phyloP scores from a whole-genome alignment of 2,113 vertebrate species.

The Tragelaphus buxtoni region DNA sequence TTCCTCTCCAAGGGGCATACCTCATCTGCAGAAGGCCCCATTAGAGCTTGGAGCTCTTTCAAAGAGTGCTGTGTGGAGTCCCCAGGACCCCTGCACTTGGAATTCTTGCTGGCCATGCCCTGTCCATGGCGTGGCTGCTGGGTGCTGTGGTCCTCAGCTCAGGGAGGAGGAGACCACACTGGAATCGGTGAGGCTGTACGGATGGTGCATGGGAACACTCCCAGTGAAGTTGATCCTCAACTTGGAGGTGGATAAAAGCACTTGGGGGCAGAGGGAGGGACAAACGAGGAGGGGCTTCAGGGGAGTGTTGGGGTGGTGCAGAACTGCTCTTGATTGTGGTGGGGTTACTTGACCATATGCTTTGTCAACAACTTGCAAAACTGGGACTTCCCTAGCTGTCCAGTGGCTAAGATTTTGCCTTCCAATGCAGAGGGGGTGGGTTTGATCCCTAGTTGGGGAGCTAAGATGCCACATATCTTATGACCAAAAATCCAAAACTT shows the following conservation, averaged over 20 bases:
- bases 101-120: no score
- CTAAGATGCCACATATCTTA: background rate
- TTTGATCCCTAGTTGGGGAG: background rate
- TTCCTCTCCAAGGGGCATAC: fast-evolving
- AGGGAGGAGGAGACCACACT: fast-evolving
- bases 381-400: background rate
- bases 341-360: background rate
- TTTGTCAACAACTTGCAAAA: background rate
- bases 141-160: background rate
- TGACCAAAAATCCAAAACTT: background rate
- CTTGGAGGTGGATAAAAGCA: background rate
- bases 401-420: background rate
- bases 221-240: background rate
- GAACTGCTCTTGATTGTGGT: background rate
- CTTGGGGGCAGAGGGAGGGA: background rate
- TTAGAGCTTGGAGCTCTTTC: background rate
- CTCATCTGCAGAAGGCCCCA: background rate
- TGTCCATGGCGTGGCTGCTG: no score
- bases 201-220: fast-evolving
- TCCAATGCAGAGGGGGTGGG: background rate
- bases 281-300: background rate
- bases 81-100: fast-evolving
- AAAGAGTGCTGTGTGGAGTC: background rate
- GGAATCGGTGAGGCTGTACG: fast-evolving
- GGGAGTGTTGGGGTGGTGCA: no score